A percentile compares a stretch with the other conserved stretches of the same genome.
phyloP scores from a whole-genome alignment of 2,797 vertebrate genomes.

The Sylvia borin region DNA sequence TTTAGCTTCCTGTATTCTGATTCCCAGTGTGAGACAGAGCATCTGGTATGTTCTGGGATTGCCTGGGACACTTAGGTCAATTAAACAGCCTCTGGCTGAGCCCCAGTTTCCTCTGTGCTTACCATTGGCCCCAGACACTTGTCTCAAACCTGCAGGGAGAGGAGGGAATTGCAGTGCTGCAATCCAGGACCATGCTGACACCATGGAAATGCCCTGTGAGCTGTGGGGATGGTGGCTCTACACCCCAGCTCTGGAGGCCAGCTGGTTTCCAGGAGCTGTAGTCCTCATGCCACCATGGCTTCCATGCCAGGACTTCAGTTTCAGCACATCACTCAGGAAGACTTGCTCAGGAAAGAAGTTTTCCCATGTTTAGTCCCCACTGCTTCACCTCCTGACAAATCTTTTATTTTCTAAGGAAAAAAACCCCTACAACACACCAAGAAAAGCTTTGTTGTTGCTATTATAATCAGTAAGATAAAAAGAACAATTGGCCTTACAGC shows the following conservation, averaged over 20 bases:
- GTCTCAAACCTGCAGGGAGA: neutral
- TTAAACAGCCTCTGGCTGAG: neutral
- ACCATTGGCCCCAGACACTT: neutral
- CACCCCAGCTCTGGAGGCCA: neutral
- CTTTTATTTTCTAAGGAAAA: neutral
- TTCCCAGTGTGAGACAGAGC: neutral
- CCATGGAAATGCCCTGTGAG: accelerated
- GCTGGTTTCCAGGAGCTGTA: neutral
- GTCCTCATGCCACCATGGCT: neutral
- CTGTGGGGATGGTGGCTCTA: neutral
- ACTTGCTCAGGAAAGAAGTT: neutral
- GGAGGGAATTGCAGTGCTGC: neutral
- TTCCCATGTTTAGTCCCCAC: neutral
- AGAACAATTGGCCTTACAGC: neutral
- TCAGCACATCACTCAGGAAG: neutral
- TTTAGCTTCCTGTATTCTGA: neutral
- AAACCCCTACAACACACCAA: neutral
- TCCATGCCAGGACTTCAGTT: neutral
- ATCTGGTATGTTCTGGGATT: neutral
- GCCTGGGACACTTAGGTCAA: neutral
- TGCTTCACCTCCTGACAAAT: neutral
- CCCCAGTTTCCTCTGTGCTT: neutral
- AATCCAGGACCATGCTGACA: neutral
- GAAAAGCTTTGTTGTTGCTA: neutral
- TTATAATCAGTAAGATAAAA: neutral